Evolutionary conservation across 2,888 invertebrate species (phyloP), one percentile per base, ranked within the genome.

Genomic region (Saturnia pavonia): DNA sequence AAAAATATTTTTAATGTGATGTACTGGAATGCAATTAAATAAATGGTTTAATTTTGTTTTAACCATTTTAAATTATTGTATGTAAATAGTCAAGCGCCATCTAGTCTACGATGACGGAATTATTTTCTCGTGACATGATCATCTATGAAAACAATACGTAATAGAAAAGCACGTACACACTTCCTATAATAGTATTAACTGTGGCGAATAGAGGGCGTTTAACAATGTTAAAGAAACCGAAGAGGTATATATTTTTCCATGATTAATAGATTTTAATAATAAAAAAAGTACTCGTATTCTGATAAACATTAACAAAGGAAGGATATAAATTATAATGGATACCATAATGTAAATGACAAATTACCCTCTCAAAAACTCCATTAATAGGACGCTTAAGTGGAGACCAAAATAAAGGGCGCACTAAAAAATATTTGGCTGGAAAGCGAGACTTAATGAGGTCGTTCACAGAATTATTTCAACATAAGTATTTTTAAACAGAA

Each of bases 371-470:
- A 27, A 60, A 60, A 27, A 65, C n/a, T 65, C 65, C 40, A 65
- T 9, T 65, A 65, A 40, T 65, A 65, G n/a, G 65, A 65, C 57
- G 75, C 77, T 70, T 74, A 76, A 74, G 72, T 75, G 76, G 78
- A 72, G 85, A 88, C 85, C 81, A 85, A 90, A 90, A 90, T 89
- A 90, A 88, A 87, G 80, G 80, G 79, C 80, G 78, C 74, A 73
- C 79, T 74, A 77, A 81, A 82, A 83, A 88, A 78, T 77, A 83
- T 85, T 89, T 87, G 86, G 88, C 87, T 85, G 77, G 80, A 77
- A 81, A 83, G 74, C 78, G 78, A 77, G 73, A 76, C 78, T 80
- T 87, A 90, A 89, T 88, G 91, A 89, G 91, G 89, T 78, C 90
- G 82, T 89, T 89, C 86, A 89, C 89, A 85, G 85, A 76, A 76